Evolutionary conservation across 2,113 vertebrate species (phyloP).

Genomic region (Cricetomys ansorgei): DNA sequence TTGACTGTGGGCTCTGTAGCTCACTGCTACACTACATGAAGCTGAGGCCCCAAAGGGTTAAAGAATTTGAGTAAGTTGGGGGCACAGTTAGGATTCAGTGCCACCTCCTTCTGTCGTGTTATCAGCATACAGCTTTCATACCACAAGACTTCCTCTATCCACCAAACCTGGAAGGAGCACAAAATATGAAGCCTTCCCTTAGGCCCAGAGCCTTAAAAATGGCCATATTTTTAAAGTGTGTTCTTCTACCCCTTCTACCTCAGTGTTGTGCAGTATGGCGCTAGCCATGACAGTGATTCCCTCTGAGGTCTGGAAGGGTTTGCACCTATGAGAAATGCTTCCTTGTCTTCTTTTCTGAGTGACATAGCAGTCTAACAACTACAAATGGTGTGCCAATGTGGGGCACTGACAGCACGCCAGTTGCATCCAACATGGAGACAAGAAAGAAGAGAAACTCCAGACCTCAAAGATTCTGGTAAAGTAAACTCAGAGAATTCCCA

Average conservation of each 20-base stretch:
- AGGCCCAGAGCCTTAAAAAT: neutral
- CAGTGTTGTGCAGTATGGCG: too few species aligned
- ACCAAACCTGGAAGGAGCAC: neutral
- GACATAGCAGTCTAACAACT: too few species aligned
- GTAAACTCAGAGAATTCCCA: too few species aligned
- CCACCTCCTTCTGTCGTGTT: neutral
- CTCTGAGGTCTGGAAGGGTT: too few species aligned
- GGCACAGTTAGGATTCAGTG: neutral
- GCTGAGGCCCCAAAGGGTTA: neutral
- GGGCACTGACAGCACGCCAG: too few species aligned
- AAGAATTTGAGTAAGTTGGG: neutral
- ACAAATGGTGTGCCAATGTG: too few species aligned
- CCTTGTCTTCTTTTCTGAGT: too few species aligned
- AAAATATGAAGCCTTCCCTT: neutral
- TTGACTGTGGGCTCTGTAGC: neutral
- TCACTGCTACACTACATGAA: neutral
- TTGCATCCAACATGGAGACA: too few species aligned
- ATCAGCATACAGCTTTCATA: neutral
- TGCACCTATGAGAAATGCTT: too few species aligned
- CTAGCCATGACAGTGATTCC: too few species aligned
- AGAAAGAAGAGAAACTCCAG: too few species aligned
- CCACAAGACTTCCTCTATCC: neutral
- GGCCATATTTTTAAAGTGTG: neutral
- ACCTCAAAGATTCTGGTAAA: too few species aligned
- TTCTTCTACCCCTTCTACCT: slow-evolving; percentile 19